Percentiles rank a stretch among this genome's conserved stretches.
phyloP scores from a whole-genome alignment of 2,113 vertebrate genomes.

The Corynorhinus townsendii region DNA sequence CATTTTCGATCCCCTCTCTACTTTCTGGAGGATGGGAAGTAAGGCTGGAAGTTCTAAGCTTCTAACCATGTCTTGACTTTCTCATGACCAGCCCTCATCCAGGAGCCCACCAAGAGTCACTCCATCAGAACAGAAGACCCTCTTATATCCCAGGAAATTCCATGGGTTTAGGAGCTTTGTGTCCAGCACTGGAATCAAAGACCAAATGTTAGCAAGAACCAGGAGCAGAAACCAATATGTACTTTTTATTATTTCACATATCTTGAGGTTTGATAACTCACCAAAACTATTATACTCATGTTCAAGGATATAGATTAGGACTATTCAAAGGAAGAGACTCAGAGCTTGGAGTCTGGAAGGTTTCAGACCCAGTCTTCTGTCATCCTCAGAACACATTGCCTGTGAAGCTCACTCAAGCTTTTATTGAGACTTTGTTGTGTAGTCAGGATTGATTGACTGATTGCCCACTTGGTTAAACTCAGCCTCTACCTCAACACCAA shows the following conservation, averaged over 20 bases:
- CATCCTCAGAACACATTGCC: neutral
- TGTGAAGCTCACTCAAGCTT: neutral
- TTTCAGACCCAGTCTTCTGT: neutral
- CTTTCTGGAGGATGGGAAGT: neutral
- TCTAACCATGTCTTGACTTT: neutral
- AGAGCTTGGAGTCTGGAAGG: neutral
- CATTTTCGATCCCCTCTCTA: neutral
- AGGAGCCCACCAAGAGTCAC: neutral
- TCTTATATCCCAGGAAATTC: neutral
- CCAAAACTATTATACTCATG: neutral
- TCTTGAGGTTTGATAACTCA: neutral
- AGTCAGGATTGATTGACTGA: neutral
- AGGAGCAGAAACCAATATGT: neutral
- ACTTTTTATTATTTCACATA: neutral
- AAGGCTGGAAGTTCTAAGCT: neutral
- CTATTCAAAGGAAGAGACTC: neutral
- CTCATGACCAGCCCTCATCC: neutral
- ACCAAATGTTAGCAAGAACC: neutral
- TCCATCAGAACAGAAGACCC: neutral
- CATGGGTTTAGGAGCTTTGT: neutral
- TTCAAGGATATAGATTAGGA: neutral
- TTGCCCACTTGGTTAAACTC: neutral
- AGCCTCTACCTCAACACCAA: neutral
- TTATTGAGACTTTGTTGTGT: neutral
- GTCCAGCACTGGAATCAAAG: neutral